Evolutionary conservation across 1,140 invertebrate species (phyloP).

Genomic region (Drosophila ohnishii): DNA sequence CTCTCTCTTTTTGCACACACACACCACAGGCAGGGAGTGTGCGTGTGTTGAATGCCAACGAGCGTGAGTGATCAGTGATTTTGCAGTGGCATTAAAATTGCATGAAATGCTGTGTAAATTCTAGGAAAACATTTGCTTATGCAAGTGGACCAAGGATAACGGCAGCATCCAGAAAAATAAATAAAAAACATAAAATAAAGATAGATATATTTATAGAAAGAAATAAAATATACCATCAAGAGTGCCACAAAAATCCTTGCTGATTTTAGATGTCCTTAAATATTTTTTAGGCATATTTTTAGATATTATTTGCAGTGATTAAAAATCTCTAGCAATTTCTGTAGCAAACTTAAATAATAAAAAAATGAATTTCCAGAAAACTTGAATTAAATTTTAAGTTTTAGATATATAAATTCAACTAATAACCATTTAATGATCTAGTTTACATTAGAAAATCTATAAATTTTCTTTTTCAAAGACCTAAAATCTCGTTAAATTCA

Average conservation of each 20-base stretch:
- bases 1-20: conserved; percentile 5
- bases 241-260: too few species aligned
- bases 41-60: conserved; percentile 69
- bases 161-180: neutral
- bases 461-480: neutral
- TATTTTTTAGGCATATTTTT: neutral
- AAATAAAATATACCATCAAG: neutral
- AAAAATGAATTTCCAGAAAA: too few species aligned
- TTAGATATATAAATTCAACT: neutral
- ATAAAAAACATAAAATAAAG: neutral
- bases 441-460: too few species aligned
- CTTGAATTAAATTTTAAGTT: neutral
- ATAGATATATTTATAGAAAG: too few species aligned
- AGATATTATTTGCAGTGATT: neutral
- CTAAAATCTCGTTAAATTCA: neutral
- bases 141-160: conserved; percentile 68
- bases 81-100: conserved; percentile 63
- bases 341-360: too few species aligned
- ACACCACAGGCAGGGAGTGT: conserved; percentile 8
- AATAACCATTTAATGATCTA: neutral
- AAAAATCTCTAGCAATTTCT: neutral
- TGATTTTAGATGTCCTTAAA: neutral
- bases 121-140: conserved; percentile 71
- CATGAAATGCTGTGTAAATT: conserved; percentile 61
- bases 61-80: conserved; percentile 52